Base-by-base conservation (phyloP, 2,888 invertebrate genomes). In the Tiphia femorata region DNA sequence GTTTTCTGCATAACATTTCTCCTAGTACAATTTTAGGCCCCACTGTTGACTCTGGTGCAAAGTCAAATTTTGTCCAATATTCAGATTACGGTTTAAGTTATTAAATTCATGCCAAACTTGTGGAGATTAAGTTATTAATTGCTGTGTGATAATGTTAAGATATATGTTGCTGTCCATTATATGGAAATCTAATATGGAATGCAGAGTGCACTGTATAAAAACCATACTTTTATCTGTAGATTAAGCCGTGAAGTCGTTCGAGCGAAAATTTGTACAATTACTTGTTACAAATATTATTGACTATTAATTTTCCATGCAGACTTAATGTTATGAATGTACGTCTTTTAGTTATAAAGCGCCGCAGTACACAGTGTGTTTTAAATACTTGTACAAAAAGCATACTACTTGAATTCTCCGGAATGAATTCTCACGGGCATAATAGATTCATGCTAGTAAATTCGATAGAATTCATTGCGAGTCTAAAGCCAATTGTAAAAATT, bases 281-380 rank as follows among this genome's bases (percentile, higher is more conserved):
- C 33, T 59, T 51, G 62, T 62, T 65, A 50, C 37, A 38, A 54
- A 42, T 19, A 53, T n/a, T 16, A 44, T 63, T 50, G 55, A 63
- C 59, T 60, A 47, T 61, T 64, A 51, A 63, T 56, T 73, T 72
- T 64, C 60, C 47, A 61, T 50, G 52, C 42, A 49, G 58, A 63
- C 58, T 65, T 67, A 49, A 52, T 25, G 51, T 58, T 52, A 57
- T 47, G 60, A 62, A 61, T 55, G 51, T 53, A 50, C 67, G 69
- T 64, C 52, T 63, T 47, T 50, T 62, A 67, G 44, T 47, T 53
- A 53, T 68, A 61, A 56, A 61, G 54, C 17, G 54, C 61, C 50
- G 62, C 61, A 62, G 52, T 53, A 53, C 60, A 65, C 74, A 72
- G 76, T 72, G 67, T 74, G 72, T 72, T 77, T 73, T 73, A 72